phyloP scores from a whole-genome alignment of 2,797 vertebrate genomes.

The Sebastes alutus region DNA sequence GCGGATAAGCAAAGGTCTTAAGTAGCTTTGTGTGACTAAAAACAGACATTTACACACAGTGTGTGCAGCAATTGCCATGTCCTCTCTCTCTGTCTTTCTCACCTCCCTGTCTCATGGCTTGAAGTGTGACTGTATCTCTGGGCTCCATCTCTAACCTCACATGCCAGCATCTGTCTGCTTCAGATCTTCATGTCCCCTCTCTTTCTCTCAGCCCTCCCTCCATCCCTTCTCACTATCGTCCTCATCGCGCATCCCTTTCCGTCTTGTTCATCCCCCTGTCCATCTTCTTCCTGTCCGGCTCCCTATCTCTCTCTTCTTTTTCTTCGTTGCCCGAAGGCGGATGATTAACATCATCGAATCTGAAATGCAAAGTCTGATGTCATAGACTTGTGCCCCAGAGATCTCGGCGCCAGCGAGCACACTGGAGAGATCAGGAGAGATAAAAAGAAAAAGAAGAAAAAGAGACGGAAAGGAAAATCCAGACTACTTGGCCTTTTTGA shows the following conservation, averaged over 20 bases:
- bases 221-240: conserved; percentile 29
- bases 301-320: conserved; percentile 17
- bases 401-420: conserved; percentile 35
- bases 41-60: neutral
- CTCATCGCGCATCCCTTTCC: conserved; percentile 17
- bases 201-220: conserved; percentile 14
- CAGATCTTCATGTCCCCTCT: conserved; percentile 50
- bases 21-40: conserved; percentile 7
- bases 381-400: conserved; percentile 61
- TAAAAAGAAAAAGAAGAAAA: conserved; percentile 25
- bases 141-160: conserved; percentile 62
- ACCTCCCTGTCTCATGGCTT: conserved; percentile 31
- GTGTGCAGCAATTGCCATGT: neutral
- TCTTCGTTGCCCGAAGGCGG: conserved; percentile 59
- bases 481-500: conserved; percentile 19
- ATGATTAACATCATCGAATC: conserved; percentile 78
- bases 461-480: neutral
- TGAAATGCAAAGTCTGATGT: conserved; percentile 76
- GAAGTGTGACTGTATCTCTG: conserved; percentile 53
- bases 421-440: conserved; percentile 23
- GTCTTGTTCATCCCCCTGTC: conserved; percentile 43
- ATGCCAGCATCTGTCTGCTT: conserved; percentile 71
- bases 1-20: neutral
- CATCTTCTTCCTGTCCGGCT: conserved; percentile 38
- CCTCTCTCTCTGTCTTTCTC: neutral